These are phyloP conservation scores for Coelinius sp. DNA, from an alignment of 2,888 invertebrate species.

Conservation along the genomic window DNA sequence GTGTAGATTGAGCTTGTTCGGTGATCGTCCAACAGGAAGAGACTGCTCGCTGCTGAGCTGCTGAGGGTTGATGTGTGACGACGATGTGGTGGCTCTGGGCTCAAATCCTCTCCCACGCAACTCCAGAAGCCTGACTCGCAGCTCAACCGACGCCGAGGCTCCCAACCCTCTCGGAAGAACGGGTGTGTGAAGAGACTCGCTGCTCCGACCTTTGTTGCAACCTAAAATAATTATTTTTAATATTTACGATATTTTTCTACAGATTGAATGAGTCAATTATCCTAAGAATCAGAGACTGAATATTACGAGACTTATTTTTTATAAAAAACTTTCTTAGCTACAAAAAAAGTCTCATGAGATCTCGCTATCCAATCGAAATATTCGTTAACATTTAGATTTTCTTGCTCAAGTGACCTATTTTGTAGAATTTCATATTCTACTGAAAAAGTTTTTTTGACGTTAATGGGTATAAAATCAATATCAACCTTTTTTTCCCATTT, in stretches of 20 bases:
- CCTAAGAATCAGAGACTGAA: too few relatives aligned
- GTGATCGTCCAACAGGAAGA: constrained; percentile 76
- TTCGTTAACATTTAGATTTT: too few relatives aligned
- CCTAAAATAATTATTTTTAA: constrained; percentile 53
- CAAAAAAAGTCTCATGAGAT: too few relatives aligned
- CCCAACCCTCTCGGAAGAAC: constrained; percentile 71
- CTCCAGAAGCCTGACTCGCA: constrained; percentile 94
- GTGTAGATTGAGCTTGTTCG: constrained; percentile 87
- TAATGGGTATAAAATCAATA: neutral
- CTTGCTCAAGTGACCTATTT: too few relatives aligned
- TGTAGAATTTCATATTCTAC: neutral
- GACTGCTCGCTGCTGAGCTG: constrained; percentile 73
- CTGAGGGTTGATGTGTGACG: constrained; percentile 70
- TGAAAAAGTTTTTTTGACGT: neutral
- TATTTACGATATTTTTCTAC: neutral
- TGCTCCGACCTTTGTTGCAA: constrained; percentile 71
- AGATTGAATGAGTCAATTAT: neutral
- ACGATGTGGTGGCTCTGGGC: constrained; percentile 69
- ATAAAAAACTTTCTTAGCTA: too few relatives aligned
- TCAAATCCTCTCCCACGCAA: constrained; percentile 85
- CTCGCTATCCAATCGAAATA: too few relatives aligned
- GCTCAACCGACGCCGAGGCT: constrained; percentile 82
- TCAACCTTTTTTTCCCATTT: constrained; percentile 68
- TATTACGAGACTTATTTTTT: too few relatives aligned
- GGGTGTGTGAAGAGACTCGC: constrained; percentile 77